Evolutionary conservation across 2,888 invertebrate species (phyloP), one percentile per base, ranked within the genome.

Genomic region (Teinopalpus imperialis): DNA sequence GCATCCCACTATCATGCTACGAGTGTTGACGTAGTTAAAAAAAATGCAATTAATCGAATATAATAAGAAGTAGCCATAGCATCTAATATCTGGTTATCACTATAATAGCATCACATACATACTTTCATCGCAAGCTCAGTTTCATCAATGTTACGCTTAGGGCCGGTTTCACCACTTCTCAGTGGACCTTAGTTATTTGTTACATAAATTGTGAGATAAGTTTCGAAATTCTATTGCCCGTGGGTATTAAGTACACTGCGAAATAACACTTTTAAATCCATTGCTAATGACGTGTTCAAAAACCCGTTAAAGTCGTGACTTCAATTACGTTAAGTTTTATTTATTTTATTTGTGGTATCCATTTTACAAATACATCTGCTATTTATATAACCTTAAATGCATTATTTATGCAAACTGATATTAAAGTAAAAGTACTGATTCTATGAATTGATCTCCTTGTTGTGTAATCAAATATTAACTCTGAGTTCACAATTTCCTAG

Each of bases 401-500:
- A n/a, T n/a, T n/a, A n/a, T n/a, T n/a, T n/a, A n/a, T n/a, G n/a
- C n/a, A n/a, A n/a, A n/a, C n/a, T n/a, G n/a, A n/a, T n/a, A n/a
- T n/a, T n/a, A n/a, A n/a, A n/a, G n/a, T n/a, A n/a, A n/a, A n/a
- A n/a, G n/a, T n/a, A n/a, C n/a, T n/a, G n/a, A n/a, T n/a, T n/a
- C n/a, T n/a, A n/a, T n/a, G n/a, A n/a, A n/a, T n/a, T n/a, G n/a
- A n/a, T n/a, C n/a, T n/a, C n/a, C n/a, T n/a, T n/a, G n/a, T n/a
- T n/a, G n/a, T n/a, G n/a, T n/a, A n/a, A n/a, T n/a, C n/a, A n/a
- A n/a, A n/a, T n/a, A n/a, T n/a, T n/a, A n/a, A n/a, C n/a, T n/a
- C n/a, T n/a, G n/a, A n/a, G n/a, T n/a, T n/a, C n/a, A n/a, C n/a
- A 54, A 55, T 55, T 59, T 58, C 54, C 54, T 53, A 57, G 56